Evolutionary conservation across 2,888 invertebrate genomes (phyloP), one percentile per base, ranked within the genome.

Genomic region (Agonopterix heracliana): DNA sequence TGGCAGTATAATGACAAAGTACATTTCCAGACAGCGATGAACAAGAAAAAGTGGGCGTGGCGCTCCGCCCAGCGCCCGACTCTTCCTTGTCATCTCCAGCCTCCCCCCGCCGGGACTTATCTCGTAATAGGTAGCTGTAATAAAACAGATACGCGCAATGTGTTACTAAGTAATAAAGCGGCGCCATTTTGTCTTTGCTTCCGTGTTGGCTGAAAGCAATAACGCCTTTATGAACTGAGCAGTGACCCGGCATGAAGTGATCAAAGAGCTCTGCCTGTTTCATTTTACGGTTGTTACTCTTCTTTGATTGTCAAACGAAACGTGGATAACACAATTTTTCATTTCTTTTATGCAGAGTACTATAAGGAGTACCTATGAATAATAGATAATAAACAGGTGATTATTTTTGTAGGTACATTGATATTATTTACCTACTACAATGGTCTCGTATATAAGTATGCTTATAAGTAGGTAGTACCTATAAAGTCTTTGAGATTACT

Each of bases 141-240:
- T 82, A 84, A 83, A 84, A 82, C 77, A 83, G 85, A 85, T 81
- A 79, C 78, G 75, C 74, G 70, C 75, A 77, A 82, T 81, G 85
- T 86, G 86, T 84, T 84, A 84, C 83, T 88, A 85, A 87, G 87
- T 86, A 85, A 87, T 86, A 86, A 85, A 84, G 85, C 78, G 76
- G 71, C 83, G 87, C 87, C 87, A 87, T 88, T 82, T 88, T 88
- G 84, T 77, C 76, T 78, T 66, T 70, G 74, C 74, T 82, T 85
- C 81, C 81, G 74, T 67, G 74, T 73, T 13, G 38, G n/a, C 73
- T 65, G 62, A 65, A 71, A 69, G 81, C 76, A 84, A 84, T 82
- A 83, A 80, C 78, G 82, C 72, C 72, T 79, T 81, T 81, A 81
- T 82, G 82, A 81, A 72, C 71, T 66, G 78, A 78, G 76, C 79